phyloP scores from a whole-genome alignment of 30 jellyfish, hydroid and myxozoan genomes.

The Chironex yamaguchii region DNA sequence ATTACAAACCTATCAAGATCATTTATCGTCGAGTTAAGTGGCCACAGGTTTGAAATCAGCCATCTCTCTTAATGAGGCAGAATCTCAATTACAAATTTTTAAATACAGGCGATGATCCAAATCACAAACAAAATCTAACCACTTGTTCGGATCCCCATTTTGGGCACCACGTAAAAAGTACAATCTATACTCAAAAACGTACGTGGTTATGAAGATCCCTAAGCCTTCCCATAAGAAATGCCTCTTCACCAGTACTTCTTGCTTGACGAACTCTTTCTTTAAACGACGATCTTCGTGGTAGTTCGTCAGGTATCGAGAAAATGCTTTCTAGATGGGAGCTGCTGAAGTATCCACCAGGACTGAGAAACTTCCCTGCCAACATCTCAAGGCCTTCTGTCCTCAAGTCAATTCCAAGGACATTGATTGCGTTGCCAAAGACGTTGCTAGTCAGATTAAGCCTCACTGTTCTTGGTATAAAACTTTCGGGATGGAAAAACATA shows the following conservation, averaged over 20 bases:
- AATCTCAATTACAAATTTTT: too few relatives aligned
- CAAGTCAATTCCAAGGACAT: constrained; percentile 74
- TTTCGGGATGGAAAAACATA: constrained; percentile 91
- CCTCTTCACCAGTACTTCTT: constrained; percentile 3
- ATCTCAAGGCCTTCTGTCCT: constrained; percentile 93
- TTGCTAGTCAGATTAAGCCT: constrained; percentile 62
- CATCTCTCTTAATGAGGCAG: too few relatives aligned
- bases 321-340: constrained; percentile 37
- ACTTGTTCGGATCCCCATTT: too few relatives aligned
- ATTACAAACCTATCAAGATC: too few relatives aligned
- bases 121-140: too few relatives aligned
- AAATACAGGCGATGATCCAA: too few relatives aligned
- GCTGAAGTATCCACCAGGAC: constrained; percentile 72
- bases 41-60: too few relatives aligned
- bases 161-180: too few relatives aligned
- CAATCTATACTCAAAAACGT: too few relatives aligned
- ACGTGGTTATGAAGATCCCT: background rate
- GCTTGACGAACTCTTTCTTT: constrained; percentile 14
- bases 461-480: constrained; percentile 86
- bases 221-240: background rate
- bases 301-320: constrained; percentile 71
- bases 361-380: constrained; percentile 44
- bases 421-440: constrained; percentile 83
- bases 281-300: background rate
- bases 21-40: too few relatives aligned